Evolutionary conservation across 2,113 vertebrate genomes (phyloP), one percentile per base, ranked within the genome.

Genomic region (Poeciliopsis retropinna): DNA sequence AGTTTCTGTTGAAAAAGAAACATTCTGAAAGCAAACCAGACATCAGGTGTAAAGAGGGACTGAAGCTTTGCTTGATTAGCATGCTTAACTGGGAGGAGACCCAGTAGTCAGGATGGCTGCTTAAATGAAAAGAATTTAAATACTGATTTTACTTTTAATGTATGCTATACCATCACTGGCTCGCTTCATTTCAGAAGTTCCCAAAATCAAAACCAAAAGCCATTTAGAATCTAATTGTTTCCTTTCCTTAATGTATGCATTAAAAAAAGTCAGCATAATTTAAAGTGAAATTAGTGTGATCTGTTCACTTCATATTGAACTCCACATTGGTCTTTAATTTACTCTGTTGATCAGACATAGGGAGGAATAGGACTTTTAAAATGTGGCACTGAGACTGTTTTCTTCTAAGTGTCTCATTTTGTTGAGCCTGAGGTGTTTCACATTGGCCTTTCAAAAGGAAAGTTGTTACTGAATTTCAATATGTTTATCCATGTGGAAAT

Each of bases 11-110:
- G 60, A 31, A 79, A 32, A 65, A 72, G 60, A 70, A 41, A 27
- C 37, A 34, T 57, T 41, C 61, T 64, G 51, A 77, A 70, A 60
- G 67, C 72, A 75, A 83, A 76, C 57, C 39, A 65, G 67, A 41
- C 1, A 3, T 14, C 11, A 73, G 57, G 10, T 19, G 37, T 34
- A 17, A 39, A 22, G 2, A 15, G 37, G 47, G 67, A 62, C 32
- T 71, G 28, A 68, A 60, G 29, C 15, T 4, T 57, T 19, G 66
- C 61, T 44, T 31, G 9, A 64, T 71, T 64, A 0, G 25, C 63
- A 28, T 73, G 19, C 60, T 57, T 19, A 3, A 44, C 14, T 5
- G 15, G 44, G n/a, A 22, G 13, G 9, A 28, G 22, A 71, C 67
- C 3, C 34, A 13, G 15, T 27, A 73, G 67, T 66, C 28, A 34